Percentiles rank a stretch among this genome's conserved stretches.
Evolutionary conservation across 2,888 invertebrate species (phyloP).

Genomic region (Cantharis rufa): DNA sequence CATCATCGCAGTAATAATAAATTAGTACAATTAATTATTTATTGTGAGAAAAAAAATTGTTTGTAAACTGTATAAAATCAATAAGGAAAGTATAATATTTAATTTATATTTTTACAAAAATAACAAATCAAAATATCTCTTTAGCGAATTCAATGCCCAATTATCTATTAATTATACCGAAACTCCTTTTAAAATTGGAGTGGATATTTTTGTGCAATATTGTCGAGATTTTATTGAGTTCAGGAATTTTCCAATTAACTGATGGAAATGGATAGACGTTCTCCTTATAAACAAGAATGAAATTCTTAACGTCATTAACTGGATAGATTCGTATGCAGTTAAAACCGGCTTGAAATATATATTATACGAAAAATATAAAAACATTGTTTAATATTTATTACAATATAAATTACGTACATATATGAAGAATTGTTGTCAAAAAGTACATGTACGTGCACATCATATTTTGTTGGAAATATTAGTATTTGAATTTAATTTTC

Average conservation of each 20-base stretch:
- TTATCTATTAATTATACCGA: not conserved
- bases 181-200: not conserved
- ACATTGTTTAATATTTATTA: not conserved
- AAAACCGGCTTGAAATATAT: not conserved
- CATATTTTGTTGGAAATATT: no score
- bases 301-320: constrained; percentile 2
- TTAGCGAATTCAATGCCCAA: not conserved
- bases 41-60: not conserved
- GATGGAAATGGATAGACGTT: constrained; percentile 1
- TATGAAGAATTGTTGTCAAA: no score
- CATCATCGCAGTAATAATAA: not conserved
- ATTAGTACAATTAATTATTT: not conserved
- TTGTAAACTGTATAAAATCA: no score
- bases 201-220: not conserved
- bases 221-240: not conserved
- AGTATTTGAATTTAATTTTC: no score
- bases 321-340: not conserved
- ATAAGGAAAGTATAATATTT: not conserved
- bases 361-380: not conserved
- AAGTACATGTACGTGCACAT: no score
- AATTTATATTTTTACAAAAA: not conserved
- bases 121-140: not conserved
- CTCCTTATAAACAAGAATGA: not conserved
- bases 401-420: not conserved
- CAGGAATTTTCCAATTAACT: constrained; percentile 4